Conservation (phyloP, 2,888 invertebrate species). For the Julus scanicus region DNA sequence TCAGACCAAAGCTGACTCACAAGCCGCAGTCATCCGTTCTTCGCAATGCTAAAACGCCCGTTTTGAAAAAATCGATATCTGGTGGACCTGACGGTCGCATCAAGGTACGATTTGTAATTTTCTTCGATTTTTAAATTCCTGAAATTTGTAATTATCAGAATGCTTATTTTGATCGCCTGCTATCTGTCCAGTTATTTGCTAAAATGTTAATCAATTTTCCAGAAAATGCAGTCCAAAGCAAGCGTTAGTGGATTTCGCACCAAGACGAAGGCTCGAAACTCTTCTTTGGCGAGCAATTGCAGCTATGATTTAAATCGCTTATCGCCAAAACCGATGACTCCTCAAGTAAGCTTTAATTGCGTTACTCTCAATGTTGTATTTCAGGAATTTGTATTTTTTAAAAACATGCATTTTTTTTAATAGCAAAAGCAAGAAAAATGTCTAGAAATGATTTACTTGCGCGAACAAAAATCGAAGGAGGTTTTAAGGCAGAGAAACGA, state of each 20-base stretch:
- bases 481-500: background rate
- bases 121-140: too few species aligned
- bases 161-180: too few species aligned
- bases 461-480: conserved; percentile 37
- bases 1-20: background rate
- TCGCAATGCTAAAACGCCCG: background rate
- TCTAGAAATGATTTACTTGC: background rate
- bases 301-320: background rate
- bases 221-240: background rate
- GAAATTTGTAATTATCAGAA: too few species aligned
- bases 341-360: background rate
- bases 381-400: background rate
- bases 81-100: background rate
- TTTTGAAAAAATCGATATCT: background rate
- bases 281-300: background rate
- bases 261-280: background rate
- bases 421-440: conserved; percentile 32
- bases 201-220: background rate
- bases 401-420: background rate
- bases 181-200: too few species aligned
- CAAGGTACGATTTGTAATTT: background rate
- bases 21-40: background rate
- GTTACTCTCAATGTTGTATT: background rate
- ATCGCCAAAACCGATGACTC: conserved; percentile 41
- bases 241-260: background rate